These are phyloP conservation scores for Drosophila meridionalis DNA, from an alignment of 2,888 invertebrate genomes.

Conservation along the genomic window DNA sequence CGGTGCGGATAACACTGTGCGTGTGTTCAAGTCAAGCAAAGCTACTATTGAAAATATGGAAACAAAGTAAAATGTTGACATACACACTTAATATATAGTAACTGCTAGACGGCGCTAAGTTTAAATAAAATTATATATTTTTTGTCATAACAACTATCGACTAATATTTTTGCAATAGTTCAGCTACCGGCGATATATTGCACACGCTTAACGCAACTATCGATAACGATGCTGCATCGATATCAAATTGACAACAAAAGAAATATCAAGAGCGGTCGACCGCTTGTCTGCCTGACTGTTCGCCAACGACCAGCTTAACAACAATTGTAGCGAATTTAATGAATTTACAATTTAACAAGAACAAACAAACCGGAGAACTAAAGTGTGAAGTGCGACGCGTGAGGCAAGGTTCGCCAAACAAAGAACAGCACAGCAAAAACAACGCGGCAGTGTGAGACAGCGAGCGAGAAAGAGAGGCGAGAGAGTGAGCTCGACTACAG, in stretches of 20 bases:
- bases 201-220: constrained; percentile 27
- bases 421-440: constrained; percentile 36
- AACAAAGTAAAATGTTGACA: constrained; percentile 42
- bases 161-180: constrained; percentile 4
- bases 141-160: constrained; percentile 36
- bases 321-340: constrained; percentile 34
- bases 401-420: constrained; percentile 20
- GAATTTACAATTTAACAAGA: constrained; percentile 23
- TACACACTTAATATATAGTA: constrained; percentile 35
- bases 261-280: constrained; percentile 59
- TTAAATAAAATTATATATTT: constrained; percentile 51
- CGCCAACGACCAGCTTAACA: constrained; percentile 28
- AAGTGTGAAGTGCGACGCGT: constrained; percentile 32
- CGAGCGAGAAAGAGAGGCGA: constrained; percentile 41
- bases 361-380: constrained; percentile 16
- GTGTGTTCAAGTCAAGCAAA: constrained; percentile 90
- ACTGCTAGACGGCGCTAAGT: constrained; percentile 41
- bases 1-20: constrained; percentile 95
- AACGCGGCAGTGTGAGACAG: constrained; percentile 51
- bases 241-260: constrained; percentile 60
- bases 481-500: constrained; percentile 36
- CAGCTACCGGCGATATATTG: constrained; percentile 48
- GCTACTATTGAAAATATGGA: constrained; percentile 62
- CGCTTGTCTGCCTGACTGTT: constrained; percentile 54
- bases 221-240: constrained; percentile 59